These are phyloP conservation scores for Listronotus oregonensis DNA, from an alignment of 1,140 invertebrate species.

Conservation along the genomic window DNA sequence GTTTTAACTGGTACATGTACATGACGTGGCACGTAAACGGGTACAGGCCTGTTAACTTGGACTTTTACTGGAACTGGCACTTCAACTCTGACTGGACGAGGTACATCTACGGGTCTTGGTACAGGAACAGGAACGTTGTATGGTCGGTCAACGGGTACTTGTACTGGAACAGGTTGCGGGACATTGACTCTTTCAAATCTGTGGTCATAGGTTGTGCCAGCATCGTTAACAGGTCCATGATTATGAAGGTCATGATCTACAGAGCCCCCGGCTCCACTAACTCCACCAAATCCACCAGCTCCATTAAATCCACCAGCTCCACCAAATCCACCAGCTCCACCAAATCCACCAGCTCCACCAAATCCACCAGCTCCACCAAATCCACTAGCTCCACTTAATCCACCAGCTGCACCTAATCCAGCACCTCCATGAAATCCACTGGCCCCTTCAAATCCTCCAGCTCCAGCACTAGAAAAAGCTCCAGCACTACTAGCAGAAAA, in stretches of 20 bases:
- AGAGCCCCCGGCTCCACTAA: not conserved
- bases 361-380: conserved; percentile 4
- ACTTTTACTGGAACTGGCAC: conserved; percentile 49
- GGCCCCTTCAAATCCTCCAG: conserved; percentile 2
- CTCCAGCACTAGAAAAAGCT: not conserved
- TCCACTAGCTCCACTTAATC: conserved; percentile 19
- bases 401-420: not conserved
- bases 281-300: conserved; percentile 1
- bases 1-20: conserved; percentile 51
- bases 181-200: conserved; percentile 48
- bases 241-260: not conserved
- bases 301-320: conserved; percentile 1
- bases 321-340: not conserved
- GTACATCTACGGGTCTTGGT: conserved; percentile 51
- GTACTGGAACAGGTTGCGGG: conserved; percentile 52
- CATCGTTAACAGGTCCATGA: conserved; percentile 17
- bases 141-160: conserved; percentile 43
- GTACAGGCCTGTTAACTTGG: conserved; percentile 44
- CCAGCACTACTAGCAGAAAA: not conserved
- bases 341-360: conserved; percentile 7
- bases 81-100: conserved; percentile 49
- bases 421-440: conserved; percentile 14
- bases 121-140: conserved; percentile 47
- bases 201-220: conserved; percentile 41
- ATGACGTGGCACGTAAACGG: conserved; percentile 44